Conservation (phyloP, 1,140 invertebrate species). For the Phymorhynchus buccinoides region DNA sequence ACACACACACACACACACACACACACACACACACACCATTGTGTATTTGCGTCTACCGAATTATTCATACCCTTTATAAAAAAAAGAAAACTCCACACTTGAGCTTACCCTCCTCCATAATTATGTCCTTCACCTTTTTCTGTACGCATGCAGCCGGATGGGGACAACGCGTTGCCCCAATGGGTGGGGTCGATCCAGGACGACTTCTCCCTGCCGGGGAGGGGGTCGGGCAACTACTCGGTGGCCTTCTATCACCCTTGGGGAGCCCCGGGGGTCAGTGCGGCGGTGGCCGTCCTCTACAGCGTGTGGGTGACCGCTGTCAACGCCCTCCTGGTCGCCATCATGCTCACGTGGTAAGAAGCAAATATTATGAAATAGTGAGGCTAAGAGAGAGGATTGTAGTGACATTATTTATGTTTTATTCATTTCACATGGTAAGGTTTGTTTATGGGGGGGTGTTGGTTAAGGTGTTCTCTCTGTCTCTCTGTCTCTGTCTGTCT, state of each 20-base stretch:
- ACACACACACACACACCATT: not conserved
- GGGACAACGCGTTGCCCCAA: not conserved
- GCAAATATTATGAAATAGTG: too few species aligned
- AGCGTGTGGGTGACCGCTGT: constrained; percentile 42
- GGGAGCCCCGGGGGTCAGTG: constrained; percentile 43
- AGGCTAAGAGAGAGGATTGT: too few species aligned
- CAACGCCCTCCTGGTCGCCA: constrained; percentile 45
- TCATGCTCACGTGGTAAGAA: constrained; percentile 44
- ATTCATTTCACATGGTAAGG: too few species aligned
- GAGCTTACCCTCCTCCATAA: not conserved
- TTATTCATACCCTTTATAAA: not conserved
- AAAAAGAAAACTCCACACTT: not conserved
- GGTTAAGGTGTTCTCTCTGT: too few species aligned
- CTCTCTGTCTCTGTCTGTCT: too few species aligned
- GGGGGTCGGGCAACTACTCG: constrained; percentile 46
- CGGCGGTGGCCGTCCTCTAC: constrained; percentile 46
- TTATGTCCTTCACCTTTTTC: not conserved
- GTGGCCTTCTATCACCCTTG: constrained; percentile 49
- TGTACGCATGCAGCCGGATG: too few species aligned
- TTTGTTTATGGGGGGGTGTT: too few species aligned
- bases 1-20: not conserved
- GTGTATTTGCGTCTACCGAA: not conserved
- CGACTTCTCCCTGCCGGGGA: constrained; percentile 39
- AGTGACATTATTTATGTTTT: too few species aligned
- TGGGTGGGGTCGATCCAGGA: constrained; percentile 48